phyloP scores from a whole-genome alignment of 2,113 vertebrate species.

The Hippopotamus amphibius region DNA sequence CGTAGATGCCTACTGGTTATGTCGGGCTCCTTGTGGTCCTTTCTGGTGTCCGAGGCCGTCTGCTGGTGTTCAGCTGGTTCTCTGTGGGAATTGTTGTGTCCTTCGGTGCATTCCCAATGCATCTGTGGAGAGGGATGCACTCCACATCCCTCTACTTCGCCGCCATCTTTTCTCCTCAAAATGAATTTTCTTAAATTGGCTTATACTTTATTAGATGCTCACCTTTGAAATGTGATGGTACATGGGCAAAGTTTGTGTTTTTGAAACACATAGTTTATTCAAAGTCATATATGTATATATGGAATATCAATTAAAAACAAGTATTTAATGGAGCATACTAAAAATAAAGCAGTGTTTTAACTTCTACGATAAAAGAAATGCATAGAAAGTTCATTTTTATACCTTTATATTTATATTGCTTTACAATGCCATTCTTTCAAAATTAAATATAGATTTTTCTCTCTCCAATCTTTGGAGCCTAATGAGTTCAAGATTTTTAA shows the following conservation, averaged over 20 bases:
- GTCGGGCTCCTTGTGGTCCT: too few species aligned
- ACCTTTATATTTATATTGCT: background rate
- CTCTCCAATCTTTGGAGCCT: background rate
- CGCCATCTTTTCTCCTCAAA: too few species aligned
- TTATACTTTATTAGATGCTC: background rate
- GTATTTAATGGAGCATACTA: background rate
- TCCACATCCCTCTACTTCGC: too few species aligned
- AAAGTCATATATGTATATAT: background rate
- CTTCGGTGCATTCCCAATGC: too few species aligned
- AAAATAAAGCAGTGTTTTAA: background rate
- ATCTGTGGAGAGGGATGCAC: too few species aligned
- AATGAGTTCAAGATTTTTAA: background rate
- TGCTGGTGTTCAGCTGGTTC: too few species aligned
- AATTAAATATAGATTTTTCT: slow-evolving; percentile 7
- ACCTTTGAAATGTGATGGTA: background rate
- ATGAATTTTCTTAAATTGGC: background rate
- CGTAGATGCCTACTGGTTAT: too few species aligned
- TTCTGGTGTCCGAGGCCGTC: too few species aligned
- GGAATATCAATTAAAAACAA: background rate
- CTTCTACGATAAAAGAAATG: background rate
- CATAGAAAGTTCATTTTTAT: background rate
- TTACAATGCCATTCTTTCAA: background rate
- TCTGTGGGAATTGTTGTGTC: too few species aligned
- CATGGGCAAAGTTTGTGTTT: background rate
- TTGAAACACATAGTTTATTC: background rate